Conservation (phyloP, 2,797 vertebrate genomes). For the Balearica regulorum region DNA sequence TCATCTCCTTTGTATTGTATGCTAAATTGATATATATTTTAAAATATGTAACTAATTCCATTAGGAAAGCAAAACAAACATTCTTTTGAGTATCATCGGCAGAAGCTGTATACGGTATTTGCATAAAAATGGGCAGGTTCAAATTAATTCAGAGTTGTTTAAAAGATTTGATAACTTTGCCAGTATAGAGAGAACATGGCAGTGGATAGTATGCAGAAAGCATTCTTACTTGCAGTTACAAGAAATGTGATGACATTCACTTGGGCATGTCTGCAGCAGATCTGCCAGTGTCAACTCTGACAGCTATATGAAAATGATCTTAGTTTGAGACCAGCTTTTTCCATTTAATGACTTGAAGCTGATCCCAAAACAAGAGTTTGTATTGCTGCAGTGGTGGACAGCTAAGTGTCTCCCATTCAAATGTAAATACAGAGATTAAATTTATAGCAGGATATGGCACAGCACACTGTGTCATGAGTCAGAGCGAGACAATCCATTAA, state of each 20-base stretch:
- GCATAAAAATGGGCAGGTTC: neutral
- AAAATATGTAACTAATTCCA: neutral
- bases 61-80: neutral
- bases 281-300: neutral
- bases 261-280: neutral
- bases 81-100: neutral
- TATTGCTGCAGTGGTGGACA: neutral
- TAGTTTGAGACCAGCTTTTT: neutral
- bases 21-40: neutral
- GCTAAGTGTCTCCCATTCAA: neutral
- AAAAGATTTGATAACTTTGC: neutral
- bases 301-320: neutral
- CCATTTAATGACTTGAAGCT: neutral
- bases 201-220: neutral
- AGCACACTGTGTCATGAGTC: neutral
- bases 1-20: neutral
- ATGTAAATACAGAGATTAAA: neutral
- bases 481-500: neutral
- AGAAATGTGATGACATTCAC: neutral
- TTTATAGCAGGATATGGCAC: slow-evolving; percentile 23
- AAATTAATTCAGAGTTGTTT: neutral
- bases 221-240: neutral
- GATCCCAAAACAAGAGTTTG: neutral
- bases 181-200: neutral
- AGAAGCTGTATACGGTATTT: neutral